Evolutionary conservation across 2,888 invertebrate species (phyloP), one percentile per base, ranked within the genome.

Genomic region (Junonia oenone): DNA sequence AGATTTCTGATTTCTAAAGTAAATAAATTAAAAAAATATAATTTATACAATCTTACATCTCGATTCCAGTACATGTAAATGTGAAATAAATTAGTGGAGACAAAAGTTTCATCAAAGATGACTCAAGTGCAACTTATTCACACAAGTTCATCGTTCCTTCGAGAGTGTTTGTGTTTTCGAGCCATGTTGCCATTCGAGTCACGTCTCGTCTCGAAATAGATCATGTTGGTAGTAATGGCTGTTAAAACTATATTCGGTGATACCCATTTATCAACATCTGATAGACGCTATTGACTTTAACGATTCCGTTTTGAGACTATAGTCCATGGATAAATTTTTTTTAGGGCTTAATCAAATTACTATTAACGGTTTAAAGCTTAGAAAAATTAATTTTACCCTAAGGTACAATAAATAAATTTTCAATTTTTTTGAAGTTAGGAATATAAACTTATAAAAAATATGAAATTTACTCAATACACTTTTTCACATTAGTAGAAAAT

Each of bases 151-250:
- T 49, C 48, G 54, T 49, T 48, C 48, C 13, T 43, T 33, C 13
- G 17, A 45, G 43, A 43, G 33, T 43, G 48, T 45, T 54, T 54
- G 54, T 49, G 43, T 54, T 54, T 43, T 40, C 26, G 19, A 22
- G 54, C 27, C 26, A 43, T 43, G 54, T 54, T 54, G 48, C 45
- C 54, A 54, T 49, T 48, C 43, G 33, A 49, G 54, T 54, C 54
- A 54, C 54, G 54, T 54, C 22, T 37, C 45, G 15, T 27, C 37
- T 49, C 27, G 48, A 47, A 48, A 54, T 54, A 48, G 48, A 33
- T 40, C 40, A 22, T 33, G 22, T 33, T 45, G 11, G 40, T 43
- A 40, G 38, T 19, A 43, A 43, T 43, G 47, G 53, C 19, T 38
- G 43, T 45, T 54, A 17, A 22, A 38, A 48, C 52, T 56, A 52